Conservation (phyloP, 2,797 vertebrate genomes). For the Setipinna tenuifilis region DNA sequence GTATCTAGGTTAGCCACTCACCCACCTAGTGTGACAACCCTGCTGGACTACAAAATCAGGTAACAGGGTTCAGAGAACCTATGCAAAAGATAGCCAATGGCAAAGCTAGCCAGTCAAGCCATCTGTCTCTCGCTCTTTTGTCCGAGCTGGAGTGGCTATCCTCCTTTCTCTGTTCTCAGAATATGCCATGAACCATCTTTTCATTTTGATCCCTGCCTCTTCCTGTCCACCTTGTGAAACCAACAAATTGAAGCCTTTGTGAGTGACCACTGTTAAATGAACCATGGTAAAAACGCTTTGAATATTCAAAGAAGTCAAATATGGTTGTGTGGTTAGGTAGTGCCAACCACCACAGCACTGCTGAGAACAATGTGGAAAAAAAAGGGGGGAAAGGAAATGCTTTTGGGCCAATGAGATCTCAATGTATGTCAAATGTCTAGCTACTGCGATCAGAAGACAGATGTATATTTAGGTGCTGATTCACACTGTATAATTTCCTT, state of each 20-base stretch:
- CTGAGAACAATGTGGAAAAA: neutral
- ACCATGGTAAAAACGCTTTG: slow-evolving; percentile 45
- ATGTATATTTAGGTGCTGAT: neutral
- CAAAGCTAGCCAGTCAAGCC: too few relatives aligned
- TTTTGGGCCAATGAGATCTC: neutral
- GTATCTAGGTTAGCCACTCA: too few relatives aligned
- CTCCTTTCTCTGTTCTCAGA: neutral
- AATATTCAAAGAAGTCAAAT: slow-evolving; percentile 51
- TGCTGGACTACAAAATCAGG: too few relatives aligned
- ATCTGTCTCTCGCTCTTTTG: too few relatives aligned
- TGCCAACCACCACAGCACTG: neutral
- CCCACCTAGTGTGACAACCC: too few relatives aligned
- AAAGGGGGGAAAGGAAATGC: neutral
- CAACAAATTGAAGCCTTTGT: neutral
- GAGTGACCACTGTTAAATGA: slow-evolving; percentile 39
- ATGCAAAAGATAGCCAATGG: too few relatives aligned
- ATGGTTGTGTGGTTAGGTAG: neutral
- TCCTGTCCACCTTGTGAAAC: neutral
- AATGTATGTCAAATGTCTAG: neutral
- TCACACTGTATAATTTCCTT: neutral
- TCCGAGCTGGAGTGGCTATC: neutral
- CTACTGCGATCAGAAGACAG: neutral
- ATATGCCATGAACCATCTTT: neutral
- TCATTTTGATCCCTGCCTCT: neutral
- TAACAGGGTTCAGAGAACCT: too few relatives aligned